These are phyloP conservation scores for Halictus rubicundus DNA, from an alignment of 1,140 invertebrate genomes.

Conservation along the genomic window DNA sequence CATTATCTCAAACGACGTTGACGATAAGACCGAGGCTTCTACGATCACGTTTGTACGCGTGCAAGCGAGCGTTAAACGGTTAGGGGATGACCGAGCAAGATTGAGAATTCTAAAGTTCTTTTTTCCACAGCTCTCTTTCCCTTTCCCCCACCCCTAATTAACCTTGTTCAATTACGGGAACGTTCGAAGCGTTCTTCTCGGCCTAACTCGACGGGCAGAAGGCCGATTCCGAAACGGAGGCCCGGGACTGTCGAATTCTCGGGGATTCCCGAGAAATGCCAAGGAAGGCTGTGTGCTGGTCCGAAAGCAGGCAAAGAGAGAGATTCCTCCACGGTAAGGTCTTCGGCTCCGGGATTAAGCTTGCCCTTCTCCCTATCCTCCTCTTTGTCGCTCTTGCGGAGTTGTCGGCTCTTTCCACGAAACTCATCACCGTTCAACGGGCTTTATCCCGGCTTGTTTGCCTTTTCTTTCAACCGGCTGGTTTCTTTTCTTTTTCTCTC, in stretches of 20 bases:
- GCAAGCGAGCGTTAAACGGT: background rate
- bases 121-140: constrained; percentile 24
- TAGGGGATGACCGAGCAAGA: background rate
- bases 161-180: no score
- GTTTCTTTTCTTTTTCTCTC: constrained; percentile 47
- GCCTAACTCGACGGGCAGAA: background rate
- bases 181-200: no score
- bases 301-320: constrained; percentile 25
- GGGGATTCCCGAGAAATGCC: constrained; percentile 50
- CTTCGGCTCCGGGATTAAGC: constrained; percentile 59
- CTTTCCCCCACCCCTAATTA: constrained; percentile 14
- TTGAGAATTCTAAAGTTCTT: background rate
- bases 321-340: constrained; percentile 45
- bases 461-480: constrained; percentile 63
- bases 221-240: constrained; percentile 30
- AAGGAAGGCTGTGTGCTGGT: constrained; percentile 35
- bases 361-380: constrained; percentile 5
- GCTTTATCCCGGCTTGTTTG: constrained; percentile 66
- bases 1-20: constrained; percentile 32
- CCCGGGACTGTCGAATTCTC: constrained; percentile 42
- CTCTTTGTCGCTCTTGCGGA: background rate
- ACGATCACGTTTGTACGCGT: background rate
- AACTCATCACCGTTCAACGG: constrained; percentile 63
- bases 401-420: constrained; percentile 63
- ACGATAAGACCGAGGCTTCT: constrained; percentile 26